Evolutionary conservation across 1,140 invertebrate genomes (phyloP), one percentile per base, ranked within the genome.

Genomic region (Kradibia gibbosae): DNA sequence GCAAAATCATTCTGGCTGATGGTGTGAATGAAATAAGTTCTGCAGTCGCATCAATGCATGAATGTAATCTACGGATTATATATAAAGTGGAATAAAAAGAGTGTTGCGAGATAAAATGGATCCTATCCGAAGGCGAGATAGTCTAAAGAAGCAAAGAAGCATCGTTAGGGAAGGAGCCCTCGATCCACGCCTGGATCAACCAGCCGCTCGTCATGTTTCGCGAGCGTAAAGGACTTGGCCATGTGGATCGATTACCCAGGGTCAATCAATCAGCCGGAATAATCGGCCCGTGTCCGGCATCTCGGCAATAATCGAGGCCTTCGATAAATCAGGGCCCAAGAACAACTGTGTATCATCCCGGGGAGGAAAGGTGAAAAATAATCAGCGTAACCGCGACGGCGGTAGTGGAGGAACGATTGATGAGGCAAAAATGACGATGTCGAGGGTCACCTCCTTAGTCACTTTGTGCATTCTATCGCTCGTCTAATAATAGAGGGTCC

Each of bases 401-500:
- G 57, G 74, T 48, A 62, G 20, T n/a, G n/a, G n/a, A 60, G 57
- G 25, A 62, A 42, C 53, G 45, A 78, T 78, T 53, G 60, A 78
- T 67, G 42, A 48, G 57, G 39, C 42, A 34, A 48, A 78, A 22
- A 48, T 53, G 75, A 67, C 60, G 36, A 36, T 20, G 50, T 1
- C 34, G 60, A 36, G 11, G 11, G 60, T 15, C 57, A 76, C 75
- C 60, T 42, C 62, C 42, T 20, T 72, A 25, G 0, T 50, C 11
- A 42, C 42, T 50, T 65, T 62, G 39, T 76, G 55, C 57, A 31
- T 77, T 65, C 75, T 65, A 78, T 78, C 28, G 60, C 11, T 22
- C 39, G 76, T 53, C 76, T 78, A 78, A 78, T 71, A 78, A 78
- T 78, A 78, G 65, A 48, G 42, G 42, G 7, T 45, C 31, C 34